A percentile compares a stretch with the other conserved stretches of the same genome.
phyloP scores from a whole-genome alignment of 2,888 invertebrate genomes.

The Callinectes sapidus region DNA sequence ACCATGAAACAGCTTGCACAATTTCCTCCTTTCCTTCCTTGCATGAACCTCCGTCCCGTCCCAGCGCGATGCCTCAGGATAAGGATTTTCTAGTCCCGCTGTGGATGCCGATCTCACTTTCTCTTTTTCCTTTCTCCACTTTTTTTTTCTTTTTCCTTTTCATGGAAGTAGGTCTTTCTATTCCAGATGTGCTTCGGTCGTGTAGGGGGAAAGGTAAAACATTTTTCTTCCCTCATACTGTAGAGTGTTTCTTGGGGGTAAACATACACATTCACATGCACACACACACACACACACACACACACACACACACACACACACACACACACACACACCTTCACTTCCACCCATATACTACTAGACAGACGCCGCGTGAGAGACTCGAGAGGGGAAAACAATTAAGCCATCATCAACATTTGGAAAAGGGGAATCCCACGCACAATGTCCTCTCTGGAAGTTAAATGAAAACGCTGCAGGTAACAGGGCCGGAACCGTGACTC shows the following conservation, averaged over 20 bases:
- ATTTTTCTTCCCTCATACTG: not conserved
- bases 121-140: not conserved
- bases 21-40: not conserved
- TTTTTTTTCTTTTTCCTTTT: not conserved
- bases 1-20: not conserved
- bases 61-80: not conserved
- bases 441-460: not conserved
- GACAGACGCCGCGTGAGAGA: too few species aligned
- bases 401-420: too few species aligned
- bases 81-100: not conserved
- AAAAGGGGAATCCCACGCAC: too few species aligned
- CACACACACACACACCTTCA: not conserved
- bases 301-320: constrained; percentile 27
- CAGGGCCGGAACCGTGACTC: not conserved
- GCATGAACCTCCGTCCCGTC: not conserved
- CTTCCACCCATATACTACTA: too few species aligned
- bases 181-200: not conserved
- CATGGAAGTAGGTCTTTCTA: not conserved
- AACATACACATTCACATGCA: not conserved
- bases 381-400: too few species aligned
- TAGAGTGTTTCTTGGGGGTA: not conserved
- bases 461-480: not conserved
- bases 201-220: not conserved
- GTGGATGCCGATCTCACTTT: not conserved
- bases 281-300: constrained; percentile 31